Conservation (phyloP, 1,140 invertebrate species). For the Drepana arcuata region DNA sequence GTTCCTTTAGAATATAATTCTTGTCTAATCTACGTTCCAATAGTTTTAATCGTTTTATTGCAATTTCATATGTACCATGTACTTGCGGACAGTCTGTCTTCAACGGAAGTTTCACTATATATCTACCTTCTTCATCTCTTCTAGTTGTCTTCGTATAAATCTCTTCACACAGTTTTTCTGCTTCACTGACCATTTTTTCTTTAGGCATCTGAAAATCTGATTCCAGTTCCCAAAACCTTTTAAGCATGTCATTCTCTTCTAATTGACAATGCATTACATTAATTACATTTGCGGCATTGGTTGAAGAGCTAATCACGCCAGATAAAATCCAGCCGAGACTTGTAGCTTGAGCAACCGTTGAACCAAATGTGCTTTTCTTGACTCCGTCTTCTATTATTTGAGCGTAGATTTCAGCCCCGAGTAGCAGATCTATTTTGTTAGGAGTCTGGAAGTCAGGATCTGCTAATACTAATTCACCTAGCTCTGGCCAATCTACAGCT, state of each 20-base stretch:
- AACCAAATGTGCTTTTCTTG: slow-evolving; percentile 2
- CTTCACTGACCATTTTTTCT: slow-evolving; percentile 1
- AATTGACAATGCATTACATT: background rate
- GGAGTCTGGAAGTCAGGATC: slow-evolving; percentile 9
- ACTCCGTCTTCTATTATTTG: slow-evolving; percentile 8
- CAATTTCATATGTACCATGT: too few species aligned
- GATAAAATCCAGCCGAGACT: slow-evolving; percentile 11
- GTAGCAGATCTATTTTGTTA: slow-evolving; percentile 7
- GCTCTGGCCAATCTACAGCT: background rate
- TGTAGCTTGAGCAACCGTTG: background rate
- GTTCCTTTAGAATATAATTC: slow-evolving; percentile 1
- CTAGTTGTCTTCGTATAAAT: slow-evolving; percentile 5
- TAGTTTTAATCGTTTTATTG: slow-evolving; percentile 6
- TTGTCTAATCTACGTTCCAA: slow-evolving; percentile 8
- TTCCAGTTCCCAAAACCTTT: slow-evolving; percentile 10
- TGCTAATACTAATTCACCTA: slow-evolving; percentile 8
- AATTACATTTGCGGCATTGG: background rate
- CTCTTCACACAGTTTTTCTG: slow-evolving; percentile 12
- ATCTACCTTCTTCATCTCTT: background rate
- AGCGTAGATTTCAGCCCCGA: slow-evolving; percentile 3
- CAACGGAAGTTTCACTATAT: background rate
- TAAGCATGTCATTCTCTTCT: background rate
- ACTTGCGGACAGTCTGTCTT: too few species aligned
- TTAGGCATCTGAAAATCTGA: background rate
- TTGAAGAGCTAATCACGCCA: slow-evolving; percentile 2